A percentile compares a stretch with the other conserved stretches of the same genome.
Evolutionary conservation across 2,888 invertebrate genomes (phyloP).

Genomic region (Drosophila atroscutellata): DNA sequence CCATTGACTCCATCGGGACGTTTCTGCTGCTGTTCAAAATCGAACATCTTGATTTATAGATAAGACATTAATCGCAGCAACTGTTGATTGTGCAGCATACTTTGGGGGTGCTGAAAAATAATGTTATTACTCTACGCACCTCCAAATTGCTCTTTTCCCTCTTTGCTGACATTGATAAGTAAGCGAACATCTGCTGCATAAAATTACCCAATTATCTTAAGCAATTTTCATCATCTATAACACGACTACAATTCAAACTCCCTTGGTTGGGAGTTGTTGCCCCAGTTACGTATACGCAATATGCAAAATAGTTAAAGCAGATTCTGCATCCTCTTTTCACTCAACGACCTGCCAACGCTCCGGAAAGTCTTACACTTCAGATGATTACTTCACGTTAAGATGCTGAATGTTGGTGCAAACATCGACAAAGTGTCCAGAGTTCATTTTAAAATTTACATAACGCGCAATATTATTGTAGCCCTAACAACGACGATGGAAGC

Average conservation of each 20-base stretch:
- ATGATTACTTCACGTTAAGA: constrained; percentile 1
- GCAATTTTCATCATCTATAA: constrained; percentile 53
- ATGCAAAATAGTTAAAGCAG: constrained; percentile 1
- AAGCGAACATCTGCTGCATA: constrained; percentile 48
- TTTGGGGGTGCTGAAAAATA: constrained; percentile 50
- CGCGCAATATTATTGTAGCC: neutral
- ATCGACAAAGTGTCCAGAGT: neutral
- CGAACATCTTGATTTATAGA: constrained; percentile 56
- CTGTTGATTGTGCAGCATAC: constrained; percentile 51
- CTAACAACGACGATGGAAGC: neutral
- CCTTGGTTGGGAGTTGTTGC: neutral
- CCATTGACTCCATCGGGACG: constrained; percentile 13
- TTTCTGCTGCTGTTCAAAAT: too few species aligned
- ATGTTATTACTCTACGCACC: constrained; percentile 6
- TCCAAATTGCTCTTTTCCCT: neutral
- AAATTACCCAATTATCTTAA: constrained; percentile 61
- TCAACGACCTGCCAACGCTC: too few species aligned
- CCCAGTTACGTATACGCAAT: constrained; percentile 4
- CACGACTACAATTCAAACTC: neutral
- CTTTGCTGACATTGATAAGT: constrained; percentile 62
- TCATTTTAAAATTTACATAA: constrained; percentile 13
- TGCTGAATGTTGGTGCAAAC: neutral
- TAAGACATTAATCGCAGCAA: constrained; percentile 57
- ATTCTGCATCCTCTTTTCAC: neutral
- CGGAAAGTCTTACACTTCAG: neutral